Conservation (phyloP, 1,140 invertebrate species). For the Ericerus pela region DNA sequence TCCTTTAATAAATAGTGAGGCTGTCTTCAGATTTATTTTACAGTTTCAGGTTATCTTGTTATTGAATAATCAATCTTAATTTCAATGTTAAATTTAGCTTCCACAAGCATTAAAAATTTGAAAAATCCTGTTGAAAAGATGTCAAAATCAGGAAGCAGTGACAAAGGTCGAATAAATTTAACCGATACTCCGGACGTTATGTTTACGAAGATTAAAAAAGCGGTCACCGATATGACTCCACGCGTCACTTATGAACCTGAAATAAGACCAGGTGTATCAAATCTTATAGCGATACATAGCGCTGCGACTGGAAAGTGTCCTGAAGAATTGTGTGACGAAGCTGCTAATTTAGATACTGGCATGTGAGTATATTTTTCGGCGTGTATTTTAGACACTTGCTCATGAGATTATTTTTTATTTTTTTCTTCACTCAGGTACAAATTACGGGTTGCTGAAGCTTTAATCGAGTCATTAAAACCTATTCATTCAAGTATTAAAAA, state of each 20-base stretch:
- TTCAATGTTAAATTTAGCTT: conserved; percentile 19
- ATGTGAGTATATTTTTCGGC: conserved; percentile 32
- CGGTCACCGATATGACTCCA: conserved; percentile 80
- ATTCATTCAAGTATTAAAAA: conserved; percentile 46
- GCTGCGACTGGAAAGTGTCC: conserved; percentile 49
- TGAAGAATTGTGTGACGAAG: conserved; percentile 56
- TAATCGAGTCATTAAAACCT: conserved; percentile 55
- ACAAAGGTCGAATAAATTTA: conserved; percentile 62
- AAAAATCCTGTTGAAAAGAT: conserved; percentile 82
- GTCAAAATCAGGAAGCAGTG: conserved; percentile 85
- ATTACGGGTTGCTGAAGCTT: conserved; percentile 50
- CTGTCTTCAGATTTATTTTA: not conserved
- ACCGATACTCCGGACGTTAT: conserved; percentile 66
- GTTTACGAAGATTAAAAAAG: conserved; percentile 69
- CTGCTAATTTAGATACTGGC: conserved; percentile 51
- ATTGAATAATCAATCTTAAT: not conserved
- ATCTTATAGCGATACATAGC: conserved; percentile 74
- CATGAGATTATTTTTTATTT: conserved; percentile 18
- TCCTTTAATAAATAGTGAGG: conserved; percentile 38
- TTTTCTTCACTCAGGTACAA: conserved; percentile 71
- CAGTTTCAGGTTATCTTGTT: not conserved
- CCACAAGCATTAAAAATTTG: conserved; percentile 54
- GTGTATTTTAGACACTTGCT: not conserved
- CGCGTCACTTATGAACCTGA: conserved; percentile 64
- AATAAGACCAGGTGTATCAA: conserved; percentile 68